Evolutionary conservation across 2,888 invertebrate species (phyloP).

Genomic region (Pseudeuparius sepicola): DNA sequence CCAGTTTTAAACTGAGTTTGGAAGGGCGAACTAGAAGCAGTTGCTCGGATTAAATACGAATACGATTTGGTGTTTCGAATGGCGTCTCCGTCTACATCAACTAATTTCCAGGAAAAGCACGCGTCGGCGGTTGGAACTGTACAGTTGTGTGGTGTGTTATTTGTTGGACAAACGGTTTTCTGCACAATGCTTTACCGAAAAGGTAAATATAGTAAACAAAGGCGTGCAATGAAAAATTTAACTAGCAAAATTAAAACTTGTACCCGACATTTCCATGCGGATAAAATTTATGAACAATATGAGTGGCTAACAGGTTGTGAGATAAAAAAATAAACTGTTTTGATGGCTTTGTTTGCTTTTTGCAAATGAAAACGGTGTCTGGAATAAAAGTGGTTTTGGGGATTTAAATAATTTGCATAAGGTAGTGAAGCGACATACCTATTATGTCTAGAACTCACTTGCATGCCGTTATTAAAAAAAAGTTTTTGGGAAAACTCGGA

Average conservation of each 20-base stretch:
- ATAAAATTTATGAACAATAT: conserved; percentile 13
- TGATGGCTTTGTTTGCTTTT: conserved; percentile 14
- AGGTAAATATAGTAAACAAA: no score
- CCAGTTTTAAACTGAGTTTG: no score
- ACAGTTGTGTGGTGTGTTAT: no score
- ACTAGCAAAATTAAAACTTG: background rate
- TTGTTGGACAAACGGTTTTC: no score
- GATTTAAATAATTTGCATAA: conserved; percentile 17
- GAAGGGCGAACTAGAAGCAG: no score
- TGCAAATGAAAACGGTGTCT: conserved; percentile 8
- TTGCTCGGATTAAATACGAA: no score
- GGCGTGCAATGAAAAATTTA: no score
- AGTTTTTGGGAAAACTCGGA: conserved; percentile 15
- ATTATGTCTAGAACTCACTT: conserved; percentile 14
- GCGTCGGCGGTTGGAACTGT: no score
- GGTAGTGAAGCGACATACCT: conserved; percentile 13
- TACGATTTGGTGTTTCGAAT: no score
- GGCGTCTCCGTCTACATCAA: no score
- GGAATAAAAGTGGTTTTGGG: conserved; percentile 12
- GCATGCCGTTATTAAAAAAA: conserved; percentile 13
- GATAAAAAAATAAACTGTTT: conserved; percentile 9
- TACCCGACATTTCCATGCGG: conserved; percentile 5
- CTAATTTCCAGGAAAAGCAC: no score
- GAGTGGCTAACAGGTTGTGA: conserved; percentile 14
- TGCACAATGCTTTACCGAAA: no score